A percentile compares a stretch with the other conserved stretches of the same genome.
Evolutionary conservation across 2,888 invertebrate species (phyloP).

Genomic region (Drosophila rubida): DNA sequence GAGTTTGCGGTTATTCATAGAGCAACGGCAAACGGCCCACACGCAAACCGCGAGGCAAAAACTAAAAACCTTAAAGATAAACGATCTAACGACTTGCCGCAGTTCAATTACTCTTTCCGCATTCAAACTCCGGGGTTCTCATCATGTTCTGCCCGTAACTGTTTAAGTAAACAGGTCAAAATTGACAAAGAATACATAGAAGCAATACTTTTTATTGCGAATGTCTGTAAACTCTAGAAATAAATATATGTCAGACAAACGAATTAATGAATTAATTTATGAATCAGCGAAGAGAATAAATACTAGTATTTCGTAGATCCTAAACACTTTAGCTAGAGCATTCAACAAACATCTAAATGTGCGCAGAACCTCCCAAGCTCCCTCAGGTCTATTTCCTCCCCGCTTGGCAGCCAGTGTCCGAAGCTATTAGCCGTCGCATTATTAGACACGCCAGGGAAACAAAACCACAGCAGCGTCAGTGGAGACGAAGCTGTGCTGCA

Average conservation of each 20-base stretch:
- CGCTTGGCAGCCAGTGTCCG: constrained; percentile 68
- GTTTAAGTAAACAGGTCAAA: background rate
- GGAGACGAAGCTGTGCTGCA: constrained; percentile 10
- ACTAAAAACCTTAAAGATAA: constrained; percentile 9
- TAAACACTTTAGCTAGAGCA: background rate
- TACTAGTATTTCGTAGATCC: too few species aligned
- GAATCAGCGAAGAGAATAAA: too few species aligned
- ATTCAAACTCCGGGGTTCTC: background rate
- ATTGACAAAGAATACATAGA: background rate
- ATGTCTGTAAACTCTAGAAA: too few species aligned
- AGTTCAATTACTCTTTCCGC: constrained; percentile 3
- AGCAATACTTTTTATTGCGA: too few species aligned
- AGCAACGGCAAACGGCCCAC: constrained; percentile 58
- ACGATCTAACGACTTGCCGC: constrained; percentile 10
- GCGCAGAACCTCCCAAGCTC: constrained; percentile 31
- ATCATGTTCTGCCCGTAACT: background rate
- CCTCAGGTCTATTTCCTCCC: constrained; percentile 13
- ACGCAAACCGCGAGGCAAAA: constrained; percentile 65
- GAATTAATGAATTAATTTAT: too few species aligned
- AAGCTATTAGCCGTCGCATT: constrained; percentile 79
- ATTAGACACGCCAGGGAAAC: constrained; percentile 75
- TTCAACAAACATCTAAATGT: constrained; percentile 67
- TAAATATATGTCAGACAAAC: too few species aligned
- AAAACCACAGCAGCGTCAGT: constrained; percentile 59
- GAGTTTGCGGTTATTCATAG: constrained; percentile 75